Percentiles rank a stretch among this genome's conserved stretches.
These are phyloP conservation scores for Phyllopteryx taeniolatus DNA, from an alignment of 2,113 vertebrate genomes.

Conservation along the genomic window DNA sequence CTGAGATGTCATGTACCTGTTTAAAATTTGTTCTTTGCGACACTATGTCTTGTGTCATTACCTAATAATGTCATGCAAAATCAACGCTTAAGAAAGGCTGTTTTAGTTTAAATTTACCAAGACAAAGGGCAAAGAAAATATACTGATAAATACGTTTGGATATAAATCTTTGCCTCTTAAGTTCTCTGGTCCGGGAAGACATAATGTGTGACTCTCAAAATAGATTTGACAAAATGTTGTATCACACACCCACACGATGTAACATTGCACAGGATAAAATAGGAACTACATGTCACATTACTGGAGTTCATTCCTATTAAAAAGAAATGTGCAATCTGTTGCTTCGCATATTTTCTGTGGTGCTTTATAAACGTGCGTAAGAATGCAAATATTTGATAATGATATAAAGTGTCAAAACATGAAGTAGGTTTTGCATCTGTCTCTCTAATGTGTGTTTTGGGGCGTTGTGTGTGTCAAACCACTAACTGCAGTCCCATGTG, in stretches of 20 bases:
- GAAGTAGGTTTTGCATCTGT: slow-evolving; percentile 41
- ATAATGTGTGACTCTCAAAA: slow-evolving; percentile 47
- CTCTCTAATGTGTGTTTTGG: slow-evolving; percentile 29
- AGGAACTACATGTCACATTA: slow-evolving; percentile 32
- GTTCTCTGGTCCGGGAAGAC: slow-evolving; percentile 46
- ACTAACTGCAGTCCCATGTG: slow-evolving; percentile 46
- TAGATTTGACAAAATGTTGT: slow-evolving; percentile 54
- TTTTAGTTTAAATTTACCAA: neutral
- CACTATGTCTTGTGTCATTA: slow-evolving; percentile 19
- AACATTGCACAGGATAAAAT: slow-evolving; percentile 50
- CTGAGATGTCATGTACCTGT: slow-evolving; percentile 40
- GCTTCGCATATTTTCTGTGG: slow-evolving; percentile 16
- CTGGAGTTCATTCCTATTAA: slow-evolving; percentile 35
- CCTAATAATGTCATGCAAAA: slow-evolving; percentile 6
- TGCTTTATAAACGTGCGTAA: neutral
- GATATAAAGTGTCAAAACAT: slow-evolving; percentile 31
- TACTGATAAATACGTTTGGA: neutral
- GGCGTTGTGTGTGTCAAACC: slow-evolving; percentile 36
- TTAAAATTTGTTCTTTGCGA: neutral
- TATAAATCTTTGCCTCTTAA: neutral
- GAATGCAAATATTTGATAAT: neutral
- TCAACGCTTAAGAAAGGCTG: neutral
- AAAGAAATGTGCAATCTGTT: slow-evolving; percentile 28
- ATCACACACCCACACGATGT: slow-evolving; percentile 34
- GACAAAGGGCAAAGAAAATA: neutral